phyloP scores from a whole-genome alignment of 2,113 vertebrate genomes.

The Lycaon pictus region DNA sequence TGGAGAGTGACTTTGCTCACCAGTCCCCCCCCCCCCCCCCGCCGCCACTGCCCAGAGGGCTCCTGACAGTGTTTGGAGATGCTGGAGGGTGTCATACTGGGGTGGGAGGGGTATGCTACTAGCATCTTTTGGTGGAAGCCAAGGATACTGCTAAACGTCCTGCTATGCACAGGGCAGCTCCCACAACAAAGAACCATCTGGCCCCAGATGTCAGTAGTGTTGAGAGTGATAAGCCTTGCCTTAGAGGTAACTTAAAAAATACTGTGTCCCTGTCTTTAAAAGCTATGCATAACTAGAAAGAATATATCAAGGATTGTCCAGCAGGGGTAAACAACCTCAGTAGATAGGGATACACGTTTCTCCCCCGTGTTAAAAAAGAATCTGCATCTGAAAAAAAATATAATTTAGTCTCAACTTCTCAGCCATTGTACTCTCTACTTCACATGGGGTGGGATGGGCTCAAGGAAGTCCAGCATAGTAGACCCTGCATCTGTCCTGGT shows the following conservation, averaged over 20 bases:
- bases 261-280: background rate
- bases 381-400: background rate
- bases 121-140: background rate
- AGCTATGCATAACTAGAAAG: background rate
- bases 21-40: rapidly evolving
- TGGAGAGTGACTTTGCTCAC: background rate
- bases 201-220: background rate
- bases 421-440: background rate
- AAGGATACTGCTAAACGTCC: background rate
- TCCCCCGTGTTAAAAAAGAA: background rate
- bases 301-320: background rate
- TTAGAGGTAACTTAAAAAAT: background rate
- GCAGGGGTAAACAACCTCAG: background rate
- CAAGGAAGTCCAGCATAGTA: background rate
- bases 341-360: background rate
- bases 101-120: background rate
- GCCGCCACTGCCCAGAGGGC: background rate
- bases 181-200: background rate
- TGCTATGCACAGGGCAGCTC: background rate
- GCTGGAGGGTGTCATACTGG: background rate
- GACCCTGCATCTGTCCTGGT: background rate
- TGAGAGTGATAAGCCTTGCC: background rate
- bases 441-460: background rate
- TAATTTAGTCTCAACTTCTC: background rate
- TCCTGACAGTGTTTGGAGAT: background rate